Base-by-base conservation (phyloP, 37 sponge, comb jelly and placozoan species). In the Eunapius fragilis region DNA sequence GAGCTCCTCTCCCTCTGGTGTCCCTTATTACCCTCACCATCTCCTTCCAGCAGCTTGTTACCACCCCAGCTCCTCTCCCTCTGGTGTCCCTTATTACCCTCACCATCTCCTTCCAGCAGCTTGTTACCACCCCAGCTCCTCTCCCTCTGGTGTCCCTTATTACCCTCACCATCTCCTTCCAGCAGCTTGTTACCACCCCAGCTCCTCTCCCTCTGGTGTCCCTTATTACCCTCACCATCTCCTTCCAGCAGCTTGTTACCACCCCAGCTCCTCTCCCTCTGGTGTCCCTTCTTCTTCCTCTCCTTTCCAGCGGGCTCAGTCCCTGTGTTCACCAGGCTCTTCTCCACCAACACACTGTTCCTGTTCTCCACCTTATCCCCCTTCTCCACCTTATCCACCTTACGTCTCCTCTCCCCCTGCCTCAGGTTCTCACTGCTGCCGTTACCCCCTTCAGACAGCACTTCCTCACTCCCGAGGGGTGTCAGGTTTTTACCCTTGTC, bases 181-280 rank as follows among this genome's bases (percentile, higher is more conserved):
- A n/a, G n/a, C n/a, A n/a, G n/a, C 41, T 41, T 6, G 6, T 6
- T 6, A 41, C 6, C 41, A 41, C 41, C 41, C 41, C 41, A 9
- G 6, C 41, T 6, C 41, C 41, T 41, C 41, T 9, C 3, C 41
- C 3, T 41, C 41, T 9, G 6, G 6, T 6, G 6, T 41, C 41
- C 41, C 58, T 58, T 11, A 58, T 2, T 11, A 58, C 58, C 58
- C 58, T 58, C 58, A 58, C 58, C 58, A 58, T 58, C 58, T 58
- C 58, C 58, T 58, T 58, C 58, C 58, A 10, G 14, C 58, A 58
- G 58, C 58, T 87, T 87, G 76, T 84, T 82, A 27, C 87, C 91
- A 30, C 91, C 96, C 91, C 91, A 90, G 69, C 91, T 90, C 75
- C 87, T 71, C 67, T 87, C 85, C 71, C 96, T 77, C 71, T 82